These are phyloP conservation scores for Chrysopa pallens DNA, from an alignment of 1,140 invertebrate species.

Conservation along the genomic window DNA sequence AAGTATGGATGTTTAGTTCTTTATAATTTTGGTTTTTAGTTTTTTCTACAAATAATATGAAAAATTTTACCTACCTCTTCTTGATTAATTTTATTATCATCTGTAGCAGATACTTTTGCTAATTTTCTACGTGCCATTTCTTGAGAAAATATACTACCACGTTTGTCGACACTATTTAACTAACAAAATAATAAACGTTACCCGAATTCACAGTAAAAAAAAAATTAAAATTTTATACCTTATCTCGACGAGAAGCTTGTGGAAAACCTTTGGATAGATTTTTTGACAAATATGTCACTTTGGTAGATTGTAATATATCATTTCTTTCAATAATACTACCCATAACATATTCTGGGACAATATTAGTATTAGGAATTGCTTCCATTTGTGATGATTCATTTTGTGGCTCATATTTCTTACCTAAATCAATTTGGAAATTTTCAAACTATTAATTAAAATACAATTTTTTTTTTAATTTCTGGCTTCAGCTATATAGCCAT, in stretches of 20 bases:
- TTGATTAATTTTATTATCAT: background rate
- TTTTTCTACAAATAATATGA: background rate
- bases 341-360: slow-evolving; percentile 27
- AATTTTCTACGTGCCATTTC: slow-evolving; percentile 14
- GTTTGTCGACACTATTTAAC: background rate
- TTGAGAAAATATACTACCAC: slow-evolving; percentile 24
- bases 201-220: slow-evolving; percentile 9
- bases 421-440: slow-evolving; percentile 11
- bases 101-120: background rate
- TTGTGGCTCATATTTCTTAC: slow-evolving; percentile 5
- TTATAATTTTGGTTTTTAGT: slow-evolving; percentile 4
- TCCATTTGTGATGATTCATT: slow-evolving; percentile 23
- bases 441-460: slow-evolving; percentile 21
- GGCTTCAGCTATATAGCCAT: no score
- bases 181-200: background rate
- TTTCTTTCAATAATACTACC: slow-evolving; percentile 38
- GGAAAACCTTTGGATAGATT: slow-evolving; percentile 15
- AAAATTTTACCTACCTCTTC: background rate
- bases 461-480: no score
- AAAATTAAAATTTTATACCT: slow-evolving; percentile 11
- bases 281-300: slow-evolving; percentile 7
- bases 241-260: slow-evolving; percentile 15
- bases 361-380: slow-evolving; percentile 13
- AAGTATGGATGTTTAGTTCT: slow-evolving; percentile 1
- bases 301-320: slow-evolving; percentile 3